These are phyloP conservation scores for Acrobasis suavella DNA, from an alignment of 2,888 invertebrate species.

Conservation along the genomic window DNA sequence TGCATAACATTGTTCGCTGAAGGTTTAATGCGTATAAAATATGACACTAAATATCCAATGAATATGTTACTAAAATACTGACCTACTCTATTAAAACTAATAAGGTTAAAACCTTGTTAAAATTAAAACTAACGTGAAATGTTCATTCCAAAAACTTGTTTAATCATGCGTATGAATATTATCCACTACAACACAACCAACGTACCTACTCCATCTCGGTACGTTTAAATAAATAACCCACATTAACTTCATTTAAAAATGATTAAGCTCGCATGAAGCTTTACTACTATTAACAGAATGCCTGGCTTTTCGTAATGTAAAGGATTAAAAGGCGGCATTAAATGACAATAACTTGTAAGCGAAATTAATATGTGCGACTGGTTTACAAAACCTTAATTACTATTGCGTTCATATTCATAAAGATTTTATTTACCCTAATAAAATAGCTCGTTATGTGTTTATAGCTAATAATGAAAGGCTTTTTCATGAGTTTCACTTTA, in stretches of 20 bases:
- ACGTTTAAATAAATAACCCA: neutral
- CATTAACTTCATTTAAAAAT: neutral
- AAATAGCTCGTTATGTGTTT: neutral
- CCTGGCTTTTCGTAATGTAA: neutral
- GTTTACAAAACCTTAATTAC: neutral
- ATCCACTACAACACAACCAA: neutral
- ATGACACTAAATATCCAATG: too few relatives aligned
- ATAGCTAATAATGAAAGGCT: neutral
- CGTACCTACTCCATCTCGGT: neutral
- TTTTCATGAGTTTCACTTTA: neutral
- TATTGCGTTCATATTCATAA: conserved; percentile 1
- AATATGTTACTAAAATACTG: too few relatives aligned
- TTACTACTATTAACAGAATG: neutral
- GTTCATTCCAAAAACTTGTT: too few relatives aligned
- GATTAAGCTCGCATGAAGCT: neutral
- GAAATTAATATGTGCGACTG: neutral
- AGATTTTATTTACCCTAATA: neutral
- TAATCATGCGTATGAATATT: too few relatives aligned
- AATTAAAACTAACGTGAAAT: too few relatives aligned
- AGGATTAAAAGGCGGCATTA: neutral
- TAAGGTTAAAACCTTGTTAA: too few relatives aligned
- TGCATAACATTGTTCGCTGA: too few relatives aligned
- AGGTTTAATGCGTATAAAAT: too few relatives aligned
- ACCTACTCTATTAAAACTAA: too few relatives aligned
- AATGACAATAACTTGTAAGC: conserved; percentile 1